Evolutionary conservation across 2,888 invertebrate genomes (phyloP).

Genomic region (Chrysina gloriosa): DNA sequence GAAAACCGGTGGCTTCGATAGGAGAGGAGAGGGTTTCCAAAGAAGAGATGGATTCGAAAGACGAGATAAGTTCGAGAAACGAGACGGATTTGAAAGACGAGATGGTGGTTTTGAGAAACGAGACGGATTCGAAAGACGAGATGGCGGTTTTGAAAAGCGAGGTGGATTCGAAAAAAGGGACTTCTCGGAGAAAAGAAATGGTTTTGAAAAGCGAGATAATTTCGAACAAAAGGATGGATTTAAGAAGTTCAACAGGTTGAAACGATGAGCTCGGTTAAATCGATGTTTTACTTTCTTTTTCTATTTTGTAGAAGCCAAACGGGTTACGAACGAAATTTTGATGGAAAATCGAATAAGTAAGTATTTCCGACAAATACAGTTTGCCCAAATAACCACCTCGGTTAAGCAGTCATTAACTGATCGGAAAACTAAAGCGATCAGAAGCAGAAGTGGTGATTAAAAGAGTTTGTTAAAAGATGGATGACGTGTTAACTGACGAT

Average conservation of each 20-base stretch:
- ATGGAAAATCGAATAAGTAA: slow-evolving; percentile 20
- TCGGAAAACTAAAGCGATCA: too few species aligned
- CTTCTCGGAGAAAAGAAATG: too few species aligned
- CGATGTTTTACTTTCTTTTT: background rate
- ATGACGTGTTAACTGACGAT: too few species aligned
- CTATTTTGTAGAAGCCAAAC: slow-evolving; percentile 12
- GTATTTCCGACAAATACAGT: background rate
- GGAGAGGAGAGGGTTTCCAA: slow-evolving; percentile 21
- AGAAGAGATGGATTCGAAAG: slow-evolving; percentile 1
- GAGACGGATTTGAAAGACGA: slow-evolving; percentile 14
- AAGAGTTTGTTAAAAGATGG: too few species aligned
- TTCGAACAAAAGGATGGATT: slow-evolving; percentile 7
- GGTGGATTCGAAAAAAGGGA: background rate
- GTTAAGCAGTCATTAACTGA: too few species aligned
- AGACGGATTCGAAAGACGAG: slow-evolving; percentile 1
- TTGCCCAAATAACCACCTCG: background rate
- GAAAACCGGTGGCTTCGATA: slow-evolving; percentile 8
- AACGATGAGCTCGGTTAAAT: background rate
- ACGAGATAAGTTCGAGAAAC: slow-evolving; percentile 30
- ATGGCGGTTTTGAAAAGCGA: slow-evolving; percentile 1
- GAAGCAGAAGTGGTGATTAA: too few species aligned
- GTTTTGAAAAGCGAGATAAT: slow-evolving; percentile 21
- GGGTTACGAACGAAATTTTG: slow-evolving; percentile 1
- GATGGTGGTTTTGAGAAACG: slow-evolving; percentile 15
- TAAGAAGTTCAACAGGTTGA: slow-evolving; percentile 20